Percentiles rank a stretch among this genome's conserved stretches.
These are phyloP conservation scores for Pseudococcus longispinus DNA, from an alignment of 2,888 invertebrate species.

Conservation along the genomic window DNA sequence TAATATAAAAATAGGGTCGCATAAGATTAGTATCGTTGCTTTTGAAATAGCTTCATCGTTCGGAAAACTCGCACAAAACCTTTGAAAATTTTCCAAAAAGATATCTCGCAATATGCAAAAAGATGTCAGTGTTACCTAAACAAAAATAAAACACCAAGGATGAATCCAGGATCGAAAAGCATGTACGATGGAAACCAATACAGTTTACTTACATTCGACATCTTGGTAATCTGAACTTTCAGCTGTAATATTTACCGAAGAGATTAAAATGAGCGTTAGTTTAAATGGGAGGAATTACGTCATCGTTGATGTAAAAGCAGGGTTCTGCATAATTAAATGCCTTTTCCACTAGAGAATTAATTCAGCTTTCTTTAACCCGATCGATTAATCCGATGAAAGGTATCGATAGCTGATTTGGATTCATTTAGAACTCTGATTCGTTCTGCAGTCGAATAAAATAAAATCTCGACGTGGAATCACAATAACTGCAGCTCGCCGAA, in stretches of 20 bases:
- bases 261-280: neutral
- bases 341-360: neutral
- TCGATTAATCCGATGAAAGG: conserved; percentile 18
- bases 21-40: neutral
- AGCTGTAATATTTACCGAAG: neutral
- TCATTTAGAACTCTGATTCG: neutral
- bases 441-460: neutral
- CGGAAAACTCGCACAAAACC: neutral
- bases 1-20: conserved; percentile 1
- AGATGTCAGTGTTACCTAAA: neutral
- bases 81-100: neutral
- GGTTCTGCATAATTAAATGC: conserved; percentile 15
- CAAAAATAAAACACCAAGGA: neutral
- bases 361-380: neutral
- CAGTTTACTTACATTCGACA: neutral
- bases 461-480: neutral
- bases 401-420: neutral
- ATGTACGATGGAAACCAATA: no score
- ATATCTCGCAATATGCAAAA: neutral
- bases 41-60: neutral
- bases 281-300: conserved; percentile 8
- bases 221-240: neutral
- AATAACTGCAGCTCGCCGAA: neutral
- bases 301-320: neutral
- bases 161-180: neutral